Evolutionary conservation across 2,888 invertebrate species (phyloP), one percentile per base, ranked within the genome.

Genomic region (Synanthedon formicaeformis): DNA sequence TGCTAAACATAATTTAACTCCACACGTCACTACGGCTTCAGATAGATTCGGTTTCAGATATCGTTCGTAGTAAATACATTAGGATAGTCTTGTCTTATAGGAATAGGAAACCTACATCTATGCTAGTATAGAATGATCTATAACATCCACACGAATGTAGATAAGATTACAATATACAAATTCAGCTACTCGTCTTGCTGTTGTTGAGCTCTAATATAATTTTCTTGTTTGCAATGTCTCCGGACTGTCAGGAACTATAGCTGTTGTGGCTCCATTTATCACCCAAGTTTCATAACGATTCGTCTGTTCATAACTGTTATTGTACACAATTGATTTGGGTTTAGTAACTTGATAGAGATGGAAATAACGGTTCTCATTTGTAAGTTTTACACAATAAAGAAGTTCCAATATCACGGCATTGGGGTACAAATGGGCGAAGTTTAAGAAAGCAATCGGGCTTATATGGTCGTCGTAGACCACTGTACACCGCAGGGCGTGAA

Each of bases 361-460:
- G 79, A 78, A 83, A 84, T 81, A 70, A 71, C 71, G 67, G 63
- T 68, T 75, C 75, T 75, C 74, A 73, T 78, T 76, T 74, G 74
- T 69, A 81, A 81, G 75, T 82, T 81, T 63, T 73, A 71, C 76
- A 81, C 81, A 80, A 79, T 83, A 81, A 82, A 84, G 80, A 80
- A 83, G 79, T 84, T 84, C 73, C 72, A 72, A 81, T 83, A 76
- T 72, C 72, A 80, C 68, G 68, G 72, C 72, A 71, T 74, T 64
- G 71, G 66, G 73, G 76, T 81, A 79, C 80, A 82, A 85, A 85
- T 85, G 82, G 83, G 83, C 80, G 78, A 84, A 85, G 78, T 85
- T 85, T 82, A 80, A 78, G 83, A 81, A 84, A 84, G 85, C 85
- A 84, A 85, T 84, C 81, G 81, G 76, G 79, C 81, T 82, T 84